Conservation (phyloP, 2,797 vertebrate genomes). For the Balearica regulorum region DNA sequence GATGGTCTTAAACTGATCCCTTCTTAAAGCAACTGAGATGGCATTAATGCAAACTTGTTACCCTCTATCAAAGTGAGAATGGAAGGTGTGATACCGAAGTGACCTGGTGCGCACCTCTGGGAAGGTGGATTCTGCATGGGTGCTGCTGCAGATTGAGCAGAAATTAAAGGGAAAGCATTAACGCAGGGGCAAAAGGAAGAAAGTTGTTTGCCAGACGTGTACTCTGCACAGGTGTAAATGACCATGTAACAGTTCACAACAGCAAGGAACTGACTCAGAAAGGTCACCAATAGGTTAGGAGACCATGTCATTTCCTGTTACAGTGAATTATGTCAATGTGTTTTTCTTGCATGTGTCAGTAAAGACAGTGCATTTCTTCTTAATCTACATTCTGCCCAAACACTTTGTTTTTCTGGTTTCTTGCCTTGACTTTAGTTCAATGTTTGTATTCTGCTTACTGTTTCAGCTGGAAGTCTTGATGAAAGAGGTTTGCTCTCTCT, state of each 20-base stretch:
- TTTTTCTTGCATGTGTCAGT: constrained; percentile 9
- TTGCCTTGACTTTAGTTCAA: neutral
- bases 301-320: neutral
- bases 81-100: neutral
- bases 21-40: neutral
- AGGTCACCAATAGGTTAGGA: neutral
- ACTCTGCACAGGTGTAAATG: neutral
- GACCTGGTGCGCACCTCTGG: neutral
- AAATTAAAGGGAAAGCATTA: neutral
- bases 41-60: neutral
- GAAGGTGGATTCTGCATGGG: neutral
- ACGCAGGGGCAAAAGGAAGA: fast-evolving
- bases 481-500: constrained; percentile 10
- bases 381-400: neutral
- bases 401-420: neutral
- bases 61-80: neutral
- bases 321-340: neutral
- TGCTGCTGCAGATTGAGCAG: neutral
- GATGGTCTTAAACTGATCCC: neutral
- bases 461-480: constrained; percentile 46
- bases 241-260: neutral
- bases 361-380: neutral
- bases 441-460: constrained; percentile 38
- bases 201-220: neutral
- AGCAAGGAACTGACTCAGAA: neutral